A percentile compares a stretch with the other conserved stretches of the same genome.
Conservation (phyloP, 2,888 invertebrate species). For the Bembecia ichneumoniformis region DNA sequence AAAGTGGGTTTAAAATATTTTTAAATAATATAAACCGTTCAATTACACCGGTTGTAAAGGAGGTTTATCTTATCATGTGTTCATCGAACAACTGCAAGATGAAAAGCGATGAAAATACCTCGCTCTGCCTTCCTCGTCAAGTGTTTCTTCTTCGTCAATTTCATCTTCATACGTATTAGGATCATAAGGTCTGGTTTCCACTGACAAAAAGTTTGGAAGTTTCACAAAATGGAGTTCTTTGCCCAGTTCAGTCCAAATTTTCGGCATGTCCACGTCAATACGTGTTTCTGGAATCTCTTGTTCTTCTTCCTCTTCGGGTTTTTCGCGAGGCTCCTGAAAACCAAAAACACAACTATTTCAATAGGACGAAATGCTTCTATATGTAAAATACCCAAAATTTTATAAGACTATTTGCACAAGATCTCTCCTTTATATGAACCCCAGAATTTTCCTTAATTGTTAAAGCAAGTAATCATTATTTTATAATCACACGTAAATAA, state of each 20-base stretch:
- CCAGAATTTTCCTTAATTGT: no score
- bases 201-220: conserved; percentile 97
- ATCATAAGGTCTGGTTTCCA: conserved; percentile 97
- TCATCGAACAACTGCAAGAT: no score
- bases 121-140: conserved; percentile 97
- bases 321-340: conserved; percentile 57
- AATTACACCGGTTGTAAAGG: no score
- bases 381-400: no score
- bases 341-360: neutral
- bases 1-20: no score
- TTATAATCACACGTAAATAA: no score
- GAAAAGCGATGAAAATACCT: conserved; percentile 51
- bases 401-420: no score
- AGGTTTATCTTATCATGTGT: neutral
- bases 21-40: no score
- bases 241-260: conserved; percentile 93
- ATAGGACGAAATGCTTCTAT: neutral
- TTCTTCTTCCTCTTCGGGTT: conserved; percentile 80
- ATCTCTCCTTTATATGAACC: no score
- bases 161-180: conserved; percentile 97
- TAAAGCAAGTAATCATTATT: no score
- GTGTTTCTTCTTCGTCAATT: conserved; percentile 97
- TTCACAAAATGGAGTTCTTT: conserved; percentile 96
- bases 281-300: conserved; percentile 92
- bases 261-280: conserved; percentile 97